These are phyloP conservation scores for Amphipoea oculea DNA, from an alignment of 2,888 invertebrate species.

Conservation along the genomic window DNA sequence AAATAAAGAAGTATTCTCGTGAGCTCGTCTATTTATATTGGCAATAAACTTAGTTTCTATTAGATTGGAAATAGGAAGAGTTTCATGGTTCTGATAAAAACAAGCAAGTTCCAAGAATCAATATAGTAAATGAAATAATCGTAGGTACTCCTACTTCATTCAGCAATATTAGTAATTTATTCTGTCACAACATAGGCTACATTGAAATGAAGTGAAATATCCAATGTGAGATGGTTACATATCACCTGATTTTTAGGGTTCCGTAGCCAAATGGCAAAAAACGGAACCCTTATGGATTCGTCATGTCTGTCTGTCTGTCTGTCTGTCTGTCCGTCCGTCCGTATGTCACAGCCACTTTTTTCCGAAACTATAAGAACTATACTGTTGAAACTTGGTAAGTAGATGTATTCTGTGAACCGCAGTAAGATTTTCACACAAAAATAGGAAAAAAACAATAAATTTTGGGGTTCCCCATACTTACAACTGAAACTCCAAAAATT, in stretches of 20 bases:
- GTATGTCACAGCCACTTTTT: too few relatives aligned
- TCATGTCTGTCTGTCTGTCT: too few relatives aligned
- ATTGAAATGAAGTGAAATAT: neutral
- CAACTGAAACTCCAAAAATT: too few relatives aligned
- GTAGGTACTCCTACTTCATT: neutral
- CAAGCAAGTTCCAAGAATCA: neutral
- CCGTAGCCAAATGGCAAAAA: too few relatives aligned
- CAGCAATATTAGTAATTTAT: neutral
- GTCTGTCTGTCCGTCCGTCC: too few relatives aligned
- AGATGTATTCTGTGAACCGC: too few relatives aligned
- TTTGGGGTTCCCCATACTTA: too few relatives aligned
- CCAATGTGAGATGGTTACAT: neutral
- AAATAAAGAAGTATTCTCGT: constrained; percentile 41
- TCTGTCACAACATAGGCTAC: neutral
- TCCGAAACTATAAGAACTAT: too few relatives aligned
- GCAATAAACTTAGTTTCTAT: constrained; percentile 38
- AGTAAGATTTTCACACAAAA: too few relatives aligned
- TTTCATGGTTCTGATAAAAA: constrained; percentile 3
- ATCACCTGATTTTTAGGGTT: neutral
- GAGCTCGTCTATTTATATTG: constrained; percentile 33
- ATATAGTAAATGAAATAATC: neutral
- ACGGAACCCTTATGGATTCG: too few relatives aligned
- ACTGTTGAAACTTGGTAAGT: too few relatives aligned
- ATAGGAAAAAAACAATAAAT: too few relatives aligned
- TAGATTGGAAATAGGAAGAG: constrained; percentile 6